Base-by-base conservation (phyloP, 2,888 invertebrate genomes). In the Parthenolecanium corni region DNA sequence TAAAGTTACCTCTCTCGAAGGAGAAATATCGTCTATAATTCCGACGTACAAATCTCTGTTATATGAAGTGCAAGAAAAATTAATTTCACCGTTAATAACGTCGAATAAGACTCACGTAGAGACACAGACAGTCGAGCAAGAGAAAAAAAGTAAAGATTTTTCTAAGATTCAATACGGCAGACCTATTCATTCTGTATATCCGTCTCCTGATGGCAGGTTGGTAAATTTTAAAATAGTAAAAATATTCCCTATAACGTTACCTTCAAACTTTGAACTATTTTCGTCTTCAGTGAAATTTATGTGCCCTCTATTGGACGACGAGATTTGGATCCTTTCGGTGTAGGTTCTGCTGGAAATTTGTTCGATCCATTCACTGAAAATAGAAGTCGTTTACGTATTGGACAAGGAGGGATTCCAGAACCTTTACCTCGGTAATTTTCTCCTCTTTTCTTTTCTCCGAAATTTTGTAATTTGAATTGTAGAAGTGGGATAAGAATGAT, bases 241-340 rank as follows among this genome's bases (percentile, higher is more conserved):
- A 18, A 46, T 12, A n/a, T 2, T 16, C 3, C 2, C 2, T 11
- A n/a, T n/a, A n/a, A n/a, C n/a, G n/a, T n/a, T 31, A 31, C 31
- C 5, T 31, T 31, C 31, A 31, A 31, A 31, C 9, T 4, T 31
- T 31, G 31, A 31, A 31, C 5, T 31, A 31, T 31, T 31, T 31
- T 23, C 14, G 49, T 49, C n/a, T n/a, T n/a, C n/a, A 49, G 49
- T 21, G 49, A 49, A 21, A 12, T 21, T 5, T 14, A 23, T 21
- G 18, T 5, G 18, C 49, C 23, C 75, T 73, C 18, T 14, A 74
- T 88, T 63, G 91, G 91, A 0, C 76, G 83, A 46, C 79, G 82
- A 62, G 91, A 92, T 74, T 74, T 92, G 70, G 83, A 90, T 75
- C 91, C 91, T 0, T 80, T 90, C 65, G 78, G 66, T 16, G 69